Conservation (phyloP, 2,113 vertebrate species). For the Podiceps cristatus region DNA sequence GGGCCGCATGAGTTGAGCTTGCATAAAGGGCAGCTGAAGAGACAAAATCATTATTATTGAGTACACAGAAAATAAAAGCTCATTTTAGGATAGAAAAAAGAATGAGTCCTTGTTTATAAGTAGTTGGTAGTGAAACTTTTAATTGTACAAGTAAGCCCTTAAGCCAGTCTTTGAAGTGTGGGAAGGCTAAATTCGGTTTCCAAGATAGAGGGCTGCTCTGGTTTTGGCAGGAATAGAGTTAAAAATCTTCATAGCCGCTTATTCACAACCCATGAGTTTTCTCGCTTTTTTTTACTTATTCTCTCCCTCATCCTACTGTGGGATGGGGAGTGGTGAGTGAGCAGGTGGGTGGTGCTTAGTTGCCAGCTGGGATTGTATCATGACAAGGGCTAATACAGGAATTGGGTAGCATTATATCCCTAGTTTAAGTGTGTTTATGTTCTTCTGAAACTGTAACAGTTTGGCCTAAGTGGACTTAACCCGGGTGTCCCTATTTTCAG, state of each 20-base stretch:
- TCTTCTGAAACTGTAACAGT: neutral
- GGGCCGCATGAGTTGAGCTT: neutral
- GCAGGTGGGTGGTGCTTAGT: neutral
- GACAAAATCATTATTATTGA: neutral
- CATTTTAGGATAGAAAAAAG: neutral
- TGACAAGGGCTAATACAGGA: neutral
- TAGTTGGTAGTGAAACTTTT: neutral
- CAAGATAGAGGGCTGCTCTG: neutral
- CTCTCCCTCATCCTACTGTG: neutral
- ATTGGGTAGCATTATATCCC: neutral
- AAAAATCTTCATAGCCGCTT: neutral
- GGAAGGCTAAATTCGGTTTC: neutral
- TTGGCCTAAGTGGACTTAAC: neutral
- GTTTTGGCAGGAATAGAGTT: neutral
- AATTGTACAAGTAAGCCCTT: neutral
- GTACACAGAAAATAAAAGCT: neutral
- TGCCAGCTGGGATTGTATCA: neutral
- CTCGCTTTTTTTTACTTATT: neutral
- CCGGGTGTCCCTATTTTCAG: neutral
- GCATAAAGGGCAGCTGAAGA: neutral
- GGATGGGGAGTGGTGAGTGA: neutral
- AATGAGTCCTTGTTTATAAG: neutral
- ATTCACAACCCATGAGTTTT: neutral
- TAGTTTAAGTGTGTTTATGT: rapidly evolving
- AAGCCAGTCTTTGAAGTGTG: neutral